phyloP scores from a whole-genome alignment of 2,113 vertebrate species.

The Ophiodon elongatus region DNA sequence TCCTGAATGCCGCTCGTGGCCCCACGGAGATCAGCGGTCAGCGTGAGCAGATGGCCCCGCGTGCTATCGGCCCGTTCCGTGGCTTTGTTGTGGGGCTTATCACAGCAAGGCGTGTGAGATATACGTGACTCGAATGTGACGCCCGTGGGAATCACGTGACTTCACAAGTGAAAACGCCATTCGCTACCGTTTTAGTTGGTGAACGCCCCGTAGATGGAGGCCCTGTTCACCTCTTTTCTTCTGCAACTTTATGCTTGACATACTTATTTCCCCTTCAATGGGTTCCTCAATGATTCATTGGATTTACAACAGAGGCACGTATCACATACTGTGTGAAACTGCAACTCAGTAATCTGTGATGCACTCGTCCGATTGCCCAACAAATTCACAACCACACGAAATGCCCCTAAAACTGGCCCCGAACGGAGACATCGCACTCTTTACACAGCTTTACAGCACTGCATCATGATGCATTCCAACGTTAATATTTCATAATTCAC shows the following conservation, averaged over 20 bases:
- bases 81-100: slow-evolving; percentile 30
- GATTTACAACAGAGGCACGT: not conserved
- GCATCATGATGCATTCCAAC: not conserved
- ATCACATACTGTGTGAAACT: not conserved
- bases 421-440: not conserved
- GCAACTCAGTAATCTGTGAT: not conserved
- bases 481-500: slow-evolving; percentile 1
- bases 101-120: slow-evolving; percentile 32
- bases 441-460: not conserved
- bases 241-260: not conserved
- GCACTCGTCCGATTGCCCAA: not conserved
- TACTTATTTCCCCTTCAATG: not conserved
- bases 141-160: slow-evolving; percentile 37
- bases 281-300: not conserved
- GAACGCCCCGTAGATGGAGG: not conserved
- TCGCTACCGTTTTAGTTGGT: slow-evolving; percentile 12
- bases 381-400: not conserved
- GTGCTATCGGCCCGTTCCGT: slow-evolving; percentile 29
- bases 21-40: slow-evolving; percentile 56
- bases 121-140: slow-evolving; percentile 44
- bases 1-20: slow-evolving; percentile 28
- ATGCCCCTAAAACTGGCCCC: not conserved
- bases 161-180: slow-evolving; percentile 6
- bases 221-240: not conserved
- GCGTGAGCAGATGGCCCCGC: slow-evolving; percentile 57